These are phyloP conservation scores for Psephotus haematonotus DNA, from an alignment of 2,113 vertebrate genomes.

Conservation along the genomic window DNA sequence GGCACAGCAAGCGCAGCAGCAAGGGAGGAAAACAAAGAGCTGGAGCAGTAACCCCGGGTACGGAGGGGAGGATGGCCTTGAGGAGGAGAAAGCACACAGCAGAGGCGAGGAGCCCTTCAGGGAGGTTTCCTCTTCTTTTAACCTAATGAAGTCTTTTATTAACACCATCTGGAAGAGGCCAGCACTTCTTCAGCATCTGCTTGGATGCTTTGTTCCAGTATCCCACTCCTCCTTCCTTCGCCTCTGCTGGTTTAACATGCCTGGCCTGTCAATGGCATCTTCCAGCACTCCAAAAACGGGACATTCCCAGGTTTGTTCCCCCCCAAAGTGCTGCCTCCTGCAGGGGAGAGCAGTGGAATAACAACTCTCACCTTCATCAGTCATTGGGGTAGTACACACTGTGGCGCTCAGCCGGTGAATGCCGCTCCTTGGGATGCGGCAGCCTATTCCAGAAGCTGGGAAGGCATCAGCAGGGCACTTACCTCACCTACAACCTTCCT, in stretches of 20 bases:
- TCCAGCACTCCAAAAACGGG: neutral
- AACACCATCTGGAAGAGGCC: neutral
- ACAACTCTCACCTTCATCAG: accelerated
- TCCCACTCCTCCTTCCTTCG: neutral
- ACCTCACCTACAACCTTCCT: neutral
- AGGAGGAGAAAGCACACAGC: neutral
- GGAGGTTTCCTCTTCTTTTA: neutral
- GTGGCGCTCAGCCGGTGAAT: accelerated
- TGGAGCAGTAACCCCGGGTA: neutral
- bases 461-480: neutral
- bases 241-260: neutral
- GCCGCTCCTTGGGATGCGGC: accelerated
- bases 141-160: neutral
- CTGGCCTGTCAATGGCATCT: neutral
- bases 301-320: neutral
- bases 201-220: neutral
- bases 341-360: neutral
- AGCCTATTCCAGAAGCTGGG: neutral
- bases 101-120: neutral
- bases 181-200: neutral
- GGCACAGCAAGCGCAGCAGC: neutral
- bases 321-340: neutral
- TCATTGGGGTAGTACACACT: accelerated
- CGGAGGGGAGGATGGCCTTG: neutral
- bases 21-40: neutral